phyloP scores from a whole-genome alignment of 2,797 vertebrate species.

The Adelosebastes latens region DNA sequence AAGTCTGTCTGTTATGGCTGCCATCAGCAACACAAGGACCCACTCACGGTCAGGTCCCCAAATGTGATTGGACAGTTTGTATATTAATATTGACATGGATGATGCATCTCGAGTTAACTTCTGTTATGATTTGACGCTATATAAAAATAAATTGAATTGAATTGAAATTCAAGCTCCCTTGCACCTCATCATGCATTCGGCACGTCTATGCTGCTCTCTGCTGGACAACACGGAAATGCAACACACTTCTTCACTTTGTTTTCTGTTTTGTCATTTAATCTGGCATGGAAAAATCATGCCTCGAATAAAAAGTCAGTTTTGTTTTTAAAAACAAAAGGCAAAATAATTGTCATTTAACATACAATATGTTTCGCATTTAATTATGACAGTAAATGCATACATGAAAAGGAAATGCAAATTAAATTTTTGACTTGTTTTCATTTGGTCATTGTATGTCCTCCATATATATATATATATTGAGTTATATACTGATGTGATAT shows the following conservation, averaged over 20 bases:
- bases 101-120: neutral
- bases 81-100: neutral
- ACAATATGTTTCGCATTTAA: neutral
- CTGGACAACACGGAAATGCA: neutral
- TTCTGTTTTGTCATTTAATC: neutral
- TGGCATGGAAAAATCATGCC: neutral
- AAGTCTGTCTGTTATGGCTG: neutral
- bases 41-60: neutral
- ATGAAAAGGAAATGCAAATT: neutral
- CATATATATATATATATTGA: neutral
- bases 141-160: too few relatives aligned
- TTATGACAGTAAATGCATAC: neutral
- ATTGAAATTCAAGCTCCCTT: neutral
- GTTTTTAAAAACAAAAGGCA: neutral
- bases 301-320: neutral
- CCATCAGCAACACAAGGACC: neutral
- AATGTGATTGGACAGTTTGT: neutral
- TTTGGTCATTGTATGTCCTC: neutral
- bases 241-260: neutral
- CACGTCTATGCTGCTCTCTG: neutral
- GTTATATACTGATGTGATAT: constrained; percentile 2
- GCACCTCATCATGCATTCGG: neutral
- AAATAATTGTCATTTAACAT: neutral
- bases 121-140: too few relatives aligned
- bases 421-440: neutral